Evolutionary conservation across 1,140 invertebrate species (phyloP).

Genomic region (Sitophilus oryzae): DNA sequence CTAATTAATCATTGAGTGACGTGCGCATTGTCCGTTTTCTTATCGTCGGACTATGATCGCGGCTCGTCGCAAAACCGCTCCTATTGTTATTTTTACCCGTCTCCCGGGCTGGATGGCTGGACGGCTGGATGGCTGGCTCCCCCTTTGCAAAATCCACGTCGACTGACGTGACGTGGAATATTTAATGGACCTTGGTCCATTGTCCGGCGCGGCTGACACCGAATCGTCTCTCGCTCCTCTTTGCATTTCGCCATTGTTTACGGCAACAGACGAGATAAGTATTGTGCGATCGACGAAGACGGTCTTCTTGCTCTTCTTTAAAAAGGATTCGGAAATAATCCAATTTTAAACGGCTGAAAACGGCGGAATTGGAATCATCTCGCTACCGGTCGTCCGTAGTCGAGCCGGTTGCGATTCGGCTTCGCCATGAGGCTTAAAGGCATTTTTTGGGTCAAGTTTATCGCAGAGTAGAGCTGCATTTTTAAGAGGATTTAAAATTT

Average conservation of each 20-base stretch:
- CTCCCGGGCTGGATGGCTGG: too few relatives aligned
- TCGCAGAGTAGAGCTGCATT: too few relatives aligned
- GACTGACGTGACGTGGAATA: constrained; percentile 37
- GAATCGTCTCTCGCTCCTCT: constrained; percentile 31
- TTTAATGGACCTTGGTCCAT: constrained; percentile 36
- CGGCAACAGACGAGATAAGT: constrained; percentile 24
- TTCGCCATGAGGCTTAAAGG: too few relatives aligned
- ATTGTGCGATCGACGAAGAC: constrained; percentile 17
- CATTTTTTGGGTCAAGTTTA: too few relatives aligned
- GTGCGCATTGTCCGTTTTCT: constrained; percentile 30
- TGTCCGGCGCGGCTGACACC: constrained; percentile 33
- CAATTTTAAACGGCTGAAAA: constrained; percentile 22
- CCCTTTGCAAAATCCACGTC: constrained; percentile 38
- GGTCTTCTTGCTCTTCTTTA: constrained; percentile 10
- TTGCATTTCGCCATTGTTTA: constrained; percentile 33
- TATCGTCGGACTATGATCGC: constrained; percentile 28
- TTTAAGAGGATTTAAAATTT: too few relatives aligned
- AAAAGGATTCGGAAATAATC: constrained; percentile 13
- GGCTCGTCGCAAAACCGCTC: constrained; percentile 33
- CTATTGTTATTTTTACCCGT: constrained; percentile 39
- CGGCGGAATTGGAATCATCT: constrained; percentile 10
- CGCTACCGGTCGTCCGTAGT: background rate
- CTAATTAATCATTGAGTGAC: constrained; percentile 34
- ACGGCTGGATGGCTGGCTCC: constrained; percentile 28
- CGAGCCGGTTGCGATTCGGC: too few relatives aligned